Base-by-base conservation (phyloP, 1,140 invertebrate genomes). In the Drosophila nannoptera region DNA sequence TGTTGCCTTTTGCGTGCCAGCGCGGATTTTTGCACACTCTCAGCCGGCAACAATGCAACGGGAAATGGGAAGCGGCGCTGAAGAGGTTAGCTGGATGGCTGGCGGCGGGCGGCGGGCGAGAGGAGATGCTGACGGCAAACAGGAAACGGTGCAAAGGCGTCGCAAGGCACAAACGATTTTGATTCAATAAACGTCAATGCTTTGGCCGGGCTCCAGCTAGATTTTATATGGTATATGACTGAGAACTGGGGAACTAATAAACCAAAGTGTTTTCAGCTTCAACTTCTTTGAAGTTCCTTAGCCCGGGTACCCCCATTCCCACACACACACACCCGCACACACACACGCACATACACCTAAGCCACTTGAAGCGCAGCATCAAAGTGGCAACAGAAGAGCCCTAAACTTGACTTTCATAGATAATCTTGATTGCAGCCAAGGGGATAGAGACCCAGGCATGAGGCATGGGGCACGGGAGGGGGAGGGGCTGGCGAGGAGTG, bases 161-260 rank as follows among this genome's bases (percentile, higher is more conserved):
- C 43, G 46, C 38, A 52, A 12, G 61, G 60, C 70, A 60, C 71
- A 75, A 80, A 76, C 76, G 76, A 69, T 83, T 83, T 83, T 84
- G 76, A 83, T 83, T 83, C 76, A 83, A 83, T 83, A 80, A 83
- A 83, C 78, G 78, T 84, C 78, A 83, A 80, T 83, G 73, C 73
- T 46, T 84, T 59, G 67, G 55, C 68, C 68, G 7, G 14, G 55
- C 61, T 14, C 14, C 12, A 42, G 12, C 38, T 31, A 9, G 14
- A n/a, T 46, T 22, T 14, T 49, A 59, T 65, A 58, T 58, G 43
- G 43, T 32, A 55, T 65, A 52, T 48, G 31, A 4, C 53, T 58
- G 52, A 31, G 53, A 32, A 29, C 61, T 60, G 64, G 49, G 22
- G 55, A 71, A 42, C 64, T 71, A 71, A 71, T 67, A 71, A 70